These are phyloP conservation scores for Anthrax anthrax DNA, from an alignment of 2,888 invertebrate species.

Conservation along the genomic window DNA sequence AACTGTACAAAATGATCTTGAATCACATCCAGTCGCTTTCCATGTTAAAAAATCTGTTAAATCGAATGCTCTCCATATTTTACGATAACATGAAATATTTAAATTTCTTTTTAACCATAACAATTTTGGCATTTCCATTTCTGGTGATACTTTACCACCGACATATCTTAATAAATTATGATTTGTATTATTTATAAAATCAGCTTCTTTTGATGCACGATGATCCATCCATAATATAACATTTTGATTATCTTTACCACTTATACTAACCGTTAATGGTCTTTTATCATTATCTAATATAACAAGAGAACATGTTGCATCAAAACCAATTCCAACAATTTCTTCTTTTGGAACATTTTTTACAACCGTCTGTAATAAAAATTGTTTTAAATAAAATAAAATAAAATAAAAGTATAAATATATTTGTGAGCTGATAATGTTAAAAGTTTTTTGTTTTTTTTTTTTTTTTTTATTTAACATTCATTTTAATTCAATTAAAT, in stretches of 20 bases:
- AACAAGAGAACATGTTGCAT: conserved; percentile 89
- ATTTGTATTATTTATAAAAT: conserved; percentile 57
- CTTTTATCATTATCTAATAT: conserved; percentile 53
- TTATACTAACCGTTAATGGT: conserved; percentile 56
- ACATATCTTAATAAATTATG: conserved; percentile 71
- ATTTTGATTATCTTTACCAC: conserved; percentile 57
- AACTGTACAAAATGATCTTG: conserved; percentile 78
- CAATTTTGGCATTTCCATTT: conserved; percentile 92
- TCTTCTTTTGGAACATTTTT: conserved; percentile 37
- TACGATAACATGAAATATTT: conserved; percentile 46
- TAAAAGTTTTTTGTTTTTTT: too few species aligned
- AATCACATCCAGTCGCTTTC: conserved; percentile 66
- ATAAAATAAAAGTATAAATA: background rate
- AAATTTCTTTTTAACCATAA: conserved; percentile 78
- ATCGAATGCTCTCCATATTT: conserved; percentile 69
- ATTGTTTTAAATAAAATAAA: too few species aligned
- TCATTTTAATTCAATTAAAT: too few species aligned
- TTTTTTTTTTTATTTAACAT: too few species aligned
- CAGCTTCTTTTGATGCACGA: conserved; percentile 65
- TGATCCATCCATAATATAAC: conserved; percentile 91
- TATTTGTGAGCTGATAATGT: too few species aligned
- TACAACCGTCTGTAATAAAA: conserved; percentile 42
- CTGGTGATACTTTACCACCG: conserved; percentile 85
- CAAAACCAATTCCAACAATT: conserved; percentile 84
- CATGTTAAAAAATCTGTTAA: conserved; percentile 88